Percentiles rank a stretch among this genome's conserved stretches.
These are phyloP conservation scores for Matsumurasca onukii DNA, from an alignment of 1,140 invertebrate genomes.

Conservation along the genomic window DNA sequence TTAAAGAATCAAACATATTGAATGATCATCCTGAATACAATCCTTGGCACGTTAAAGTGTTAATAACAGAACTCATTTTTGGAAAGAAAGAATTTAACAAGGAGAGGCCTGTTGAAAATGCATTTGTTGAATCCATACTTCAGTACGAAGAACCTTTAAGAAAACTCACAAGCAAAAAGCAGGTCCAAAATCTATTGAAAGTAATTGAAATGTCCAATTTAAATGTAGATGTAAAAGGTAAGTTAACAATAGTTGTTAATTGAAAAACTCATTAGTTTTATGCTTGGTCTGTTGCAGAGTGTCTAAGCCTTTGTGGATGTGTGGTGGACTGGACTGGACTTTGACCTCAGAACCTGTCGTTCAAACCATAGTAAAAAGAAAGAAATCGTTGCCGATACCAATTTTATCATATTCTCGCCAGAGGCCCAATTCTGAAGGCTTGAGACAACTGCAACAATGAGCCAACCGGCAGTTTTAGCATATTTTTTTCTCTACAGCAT, in stretches of 20 bases:
- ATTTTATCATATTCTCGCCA: background rate
- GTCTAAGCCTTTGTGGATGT: slow-evolving; percentile 37
- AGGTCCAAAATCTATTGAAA: background rate
- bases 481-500: slow-evolving; percentile 74
- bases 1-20: slow-evolving; percentile 75
- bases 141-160: background rate
- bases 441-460: slow-evolving; percentile 36
- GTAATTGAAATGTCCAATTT: background rate
- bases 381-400: background rate
- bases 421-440: background rate
- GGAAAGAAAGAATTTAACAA: background rate
- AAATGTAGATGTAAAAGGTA: background rate
- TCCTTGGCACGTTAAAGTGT: slow-evolving; percentile 33
- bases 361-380: background rate
- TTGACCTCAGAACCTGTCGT: slow-evolving; percentile 46
- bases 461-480: slow-evolving; percentile 55
- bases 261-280: slow-evolving; percentile 51
- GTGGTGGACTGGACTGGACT: slow-evolving; percentile 49
- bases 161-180: background rate
- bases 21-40: slow-evolving; percentile 59
- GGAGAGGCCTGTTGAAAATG: background rate
- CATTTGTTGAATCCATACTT: background rate
- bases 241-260: background rate
- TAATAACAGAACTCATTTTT: slow-evolving; percentile 1
- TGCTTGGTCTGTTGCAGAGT: slow-evolving; percentile 39